Evolutionary conservation across 35 echinoderm and acorn worm species (phyloP).

Genomic region (Patiria miniata): DNA sequence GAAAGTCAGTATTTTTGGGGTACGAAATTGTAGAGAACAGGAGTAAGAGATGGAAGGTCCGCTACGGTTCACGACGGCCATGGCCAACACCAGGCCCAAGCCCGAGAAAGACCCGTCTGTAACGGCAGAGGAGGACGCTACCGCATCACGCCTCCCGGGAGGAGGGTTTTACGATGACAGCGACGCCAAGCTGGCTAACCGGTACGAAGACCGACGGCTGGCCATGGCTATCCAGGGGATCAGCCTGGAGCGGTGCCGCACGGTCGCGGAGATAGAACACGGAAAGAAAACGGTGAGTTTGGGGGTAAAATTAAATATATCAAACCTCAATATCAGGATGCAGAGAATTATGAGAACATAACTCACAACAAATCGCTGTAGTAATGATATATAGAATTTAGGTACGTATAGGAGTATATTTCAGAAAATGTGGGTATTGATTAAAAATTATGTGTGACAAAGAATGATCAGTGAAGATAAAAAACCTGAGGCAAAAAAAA

Average conservation of each 20-base stretch:
- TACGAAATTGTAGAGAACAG: no score
- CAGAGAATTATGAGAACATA: no score
- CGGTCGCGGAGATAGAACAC: neutral
- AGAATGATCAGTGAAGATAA: no score
- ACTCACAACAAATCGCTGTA: no score
- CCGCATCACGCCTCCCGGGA: neutral
- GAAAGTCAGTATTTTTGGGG: no score
- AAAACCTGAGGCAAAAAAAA: no score
- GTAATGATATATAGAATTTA: no score
- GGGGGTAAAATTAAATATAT: neutral
- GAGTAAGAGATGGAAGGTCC: no score
- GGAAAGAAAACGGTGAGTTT: conserved; percentile 10
- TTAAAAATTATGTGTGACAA: no score
- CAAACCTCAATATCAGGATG: no score
- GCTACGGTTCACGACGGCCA: conserved; percentile 2
- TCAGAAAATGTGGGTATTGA: no score
- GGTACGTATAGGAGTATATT: no score
- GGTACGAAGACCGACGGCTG: neutral
- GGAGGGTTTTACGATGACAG: conserved; percentile 11
- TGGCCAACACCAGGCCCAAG: neutral
- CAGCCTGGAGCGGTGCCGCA: neutral
- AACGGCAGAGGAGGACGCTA: neutral
- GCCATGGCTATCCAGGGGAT: conserved; percentile 1
- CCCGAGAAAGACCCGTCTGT: neutral
- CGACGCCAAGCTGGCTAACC: neutral